phyloP scores from a whole-genome alignment of 2,797 vertebrate genomes.

The Pseudotriccus pelzelni region DNA sequence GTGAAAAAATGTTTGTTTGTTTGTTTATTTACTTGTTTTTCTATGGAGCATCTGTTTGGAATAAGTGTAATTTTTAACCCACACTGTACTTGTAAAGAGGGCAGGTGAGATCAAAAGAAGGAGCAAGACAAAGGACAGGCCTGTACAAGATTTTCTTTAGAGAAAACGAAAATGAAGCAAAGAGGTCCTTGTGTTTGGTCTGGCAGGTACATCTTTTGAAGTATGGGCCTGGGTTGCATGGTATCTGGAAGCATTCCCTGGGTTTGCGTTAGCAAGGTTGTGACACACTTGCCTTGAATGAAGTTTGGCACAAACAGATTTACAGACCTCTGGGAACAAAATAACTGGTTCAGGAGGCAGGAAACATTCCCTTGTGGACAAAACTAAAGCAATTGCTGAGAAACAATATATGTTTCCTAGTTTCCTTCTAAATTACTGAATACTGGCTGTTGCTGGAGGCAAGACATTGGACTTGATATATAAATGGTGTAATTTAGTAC shows the following conservation, averaged over 20 bases:
- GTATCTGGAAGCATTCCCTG: background rate
- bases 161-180: background rate
- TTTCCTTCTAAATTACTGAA: slow-evolving; percentile 16
- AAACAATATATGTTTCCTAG: background rate
- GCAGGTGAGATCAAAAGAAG: background rate
- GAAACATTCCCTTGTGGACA: background rate
- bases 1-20: background rate
- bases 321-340: background rate
- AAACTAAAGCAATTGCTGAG: background rate
- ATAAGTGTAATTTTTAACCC: background rate
- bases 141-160: background rate
- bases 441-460: background rate
- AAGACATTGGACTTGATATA: background rate
- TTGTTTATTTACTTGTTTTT: background rate
- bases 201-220: background rate
- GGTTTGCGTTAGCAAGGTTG: background rate
- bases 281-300: background rate
- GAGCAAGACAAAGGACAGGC: background rate
- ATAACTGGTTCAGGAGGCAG: background rate
- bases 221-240: background rate
- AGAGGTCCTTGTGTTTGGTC: rapidly evolving
- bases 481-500: background rate
- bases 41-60: background rate
- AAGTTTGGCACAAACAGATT: background rate
- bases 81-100: background rate